Evolutionary conservation across 2,888 invertebrate species (phyloP).

Genomic region (Siphlonurus alternatus): DNA sequence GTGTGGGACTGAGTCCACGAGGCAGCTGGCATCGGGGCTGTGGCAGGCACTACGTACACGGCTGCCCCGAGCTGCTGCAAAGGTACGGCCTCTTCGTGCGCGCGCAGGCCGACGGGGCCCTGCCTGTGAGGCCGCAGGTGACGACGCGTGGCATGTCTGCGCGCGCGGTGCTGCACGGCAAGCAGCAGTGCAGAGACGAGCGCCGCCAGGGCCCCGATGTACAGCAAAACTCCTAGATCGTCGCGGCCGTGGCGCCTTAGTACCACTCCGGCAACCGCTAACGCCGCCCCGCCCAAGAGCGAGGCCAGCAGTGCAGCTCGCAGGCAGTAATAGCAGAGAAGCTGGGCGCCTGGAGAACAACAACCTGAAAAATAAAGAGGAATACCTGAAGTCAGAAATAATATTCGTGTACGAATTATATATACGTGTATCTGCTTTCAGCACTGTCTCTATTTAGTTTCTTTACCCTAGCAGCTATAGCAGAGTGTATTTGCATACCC

Average conservation of each 20-base stretch:
- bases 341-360: neutral
- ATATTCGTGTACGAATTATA: too few species aligned
- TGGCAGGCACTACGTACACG: too few species aligned
- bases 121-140: slow-evolving; percentile 17
- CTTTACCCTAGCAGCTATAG: too few species aligned
- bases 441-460: too few species aligned
- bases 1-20: too few species aligned
- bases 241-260: slow-evolving; percentile 20
- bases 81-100: neutral
- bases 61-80: too few species aligned
- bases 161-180: slow-evolving; percentile 39
- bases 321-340: neutral
- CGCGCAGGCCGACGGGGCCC: neutral
- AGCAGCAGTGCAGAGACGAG: slow-evolving; percentile 43
- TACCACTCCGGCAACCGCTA: neutral
- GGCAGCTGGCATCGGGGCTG: too few species aligned
- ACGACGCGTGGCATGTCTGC: slow-evolving; percentile 35
- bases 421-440: too few species aligned
- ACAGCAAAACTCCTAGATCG: slow-evolving; percentile 41
- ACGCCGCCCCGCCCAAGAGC: slow-evolving; percentile 32
- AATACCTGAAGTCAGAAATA: too few species aligned
- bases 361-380: neutral
- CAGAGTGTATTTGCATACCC: too few species aligned
- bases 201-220: slow-evolving; percentile 44
- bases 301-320: slow-evolving; percentile 26